Conservation (phyloP, 92 coral and sea anemone genomes). For the Bergia puertoricense region DNA sequence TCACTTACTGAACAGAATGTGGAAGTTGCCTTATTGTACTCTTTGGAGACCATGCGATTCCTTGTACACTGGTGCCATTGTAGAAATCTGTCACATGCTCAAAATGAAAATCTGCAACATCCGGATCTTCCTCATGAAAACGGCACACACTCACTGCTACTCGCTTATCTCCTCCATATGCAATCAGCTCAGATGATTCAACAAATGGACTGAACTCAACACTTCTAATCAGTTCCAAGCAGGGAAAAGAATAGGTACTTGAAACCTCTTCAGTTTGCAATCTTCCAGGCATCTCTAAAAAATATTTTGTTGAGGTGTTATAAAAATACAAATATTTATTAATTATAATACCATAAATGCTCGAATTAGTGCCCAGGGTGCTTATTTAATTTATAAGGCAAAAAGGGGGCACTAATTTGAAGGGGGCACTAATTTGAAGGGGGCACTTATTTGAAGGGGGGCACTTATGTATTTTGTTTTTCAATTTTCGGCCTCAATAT, state of each 20-base stretch:
- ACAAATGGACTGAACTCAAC: slow-evolving; percentile 95
- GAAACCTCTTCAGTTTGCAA: slow-evolving; percentile 50
- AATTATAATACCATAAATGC: no score
- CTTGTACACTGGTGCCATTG: slow-evolving; percentile 85
- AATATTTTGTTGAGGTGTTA: background rate
- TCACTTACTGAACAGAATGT: slow-evolving; percentile 83
- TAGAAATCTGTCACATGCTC: slow-evolving; percentile 89
- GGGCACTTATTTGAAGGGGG: no score
- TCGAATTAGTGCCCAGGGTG: no score
- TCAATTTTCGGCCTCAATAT: no score
- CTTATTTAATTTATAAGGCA: no score
- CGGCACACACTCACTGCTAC: slow-evolving; percentile 78
- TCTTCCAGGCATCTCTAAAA: slow-evolving; percentile 59
- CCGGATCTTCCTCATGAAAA: slow-evolving; percentile 73
- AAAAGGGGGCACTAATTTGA: no score
- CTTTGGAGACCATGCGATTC: slow-evolving; percentile 91
- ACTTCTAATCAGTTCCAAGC: slow-evolving; percentile 81
- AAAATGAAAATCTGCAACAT: slow-evolving; percentile 76
- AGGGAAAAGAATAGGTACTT: slow-evolving; percentile 82
- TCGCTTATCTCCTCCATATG: slow-evolving; percentile 88
- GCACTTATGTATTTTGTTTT: no score
- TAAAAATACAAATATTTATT: no score
- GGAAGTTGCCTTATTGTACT: slow-evolving; percentile 76
- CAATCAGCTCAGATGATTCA: slow-evolving; percentile 72
- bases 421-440: no score